Evolutionary conservation across 2,113 vertebrate genomes (phyloP).

Genomic region (Amia ocellicauda): DNA sequence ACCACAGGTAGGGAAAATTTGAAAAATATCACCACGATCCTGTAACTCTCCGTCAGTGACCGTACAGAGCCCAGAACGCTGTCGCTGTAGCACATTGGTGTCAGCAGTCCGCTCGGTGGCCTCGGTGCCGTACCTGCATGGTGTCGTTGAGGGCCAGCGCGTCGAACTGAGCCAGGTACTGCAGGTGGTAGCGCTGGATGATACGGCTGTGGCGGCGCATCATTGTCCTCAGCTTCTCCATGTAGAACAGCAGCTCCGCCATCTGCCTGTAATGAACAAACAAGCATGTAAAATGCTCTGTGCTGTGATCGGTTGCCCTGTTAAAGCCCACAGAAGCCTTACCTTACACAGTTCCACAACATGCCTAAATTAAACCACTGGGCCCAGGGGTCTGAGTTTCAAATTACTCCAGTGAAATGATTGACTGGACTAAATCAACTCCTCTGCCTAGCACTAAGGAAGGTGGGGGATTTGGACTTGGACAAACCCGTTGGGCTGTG

Average conservation of each 20-base stretch:
- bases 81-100: neutral
- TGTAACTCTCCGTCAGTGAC: neutral
- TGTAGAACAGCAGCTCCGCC: slow-evolving; percentile 79
- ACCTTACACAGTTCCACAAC: too few relatives aligned
- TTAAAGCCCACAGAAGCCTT: too few relatives aligned
- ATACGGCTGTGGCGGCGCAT: slow-evolving; percentile 54
- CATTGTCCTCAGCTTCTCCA: slow-evolving; percentile 72
- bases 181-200: slow-evolving; percentile 79
- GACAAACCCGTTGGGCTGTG: too few relatives aligned
- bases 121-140: slow-evolving; percentile 67
- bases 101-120: too few relatives aligned
- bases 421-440: too few relatives aligned
- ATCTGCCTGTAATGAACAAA: slow-evolving; percentile 57
- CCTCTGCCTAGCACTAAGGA: too few relatives aligned
- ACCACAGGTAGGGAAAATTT: neutral
- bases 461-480: too few relatives aligned
- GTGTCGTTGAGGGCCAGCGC: slow-evolving; percentile 81
- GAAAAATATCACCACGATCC: neutral
- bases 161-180: slow-evolving; percentile 85
- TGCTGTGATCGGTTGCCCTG: too few relatives aligned
- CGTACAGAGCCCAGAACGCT: neutral
- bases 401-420: too few relatives aligned
- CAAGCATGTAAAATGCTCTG: too few relatives aligned
- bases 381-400: too few relatives aligned
- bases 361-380: too few relatives aligned